These are phyloP conservation scores for Deilephila porcellus DNA, from an alignment of 2,888 invertebrate genomes.

Conservation along the genomic window DNA sequence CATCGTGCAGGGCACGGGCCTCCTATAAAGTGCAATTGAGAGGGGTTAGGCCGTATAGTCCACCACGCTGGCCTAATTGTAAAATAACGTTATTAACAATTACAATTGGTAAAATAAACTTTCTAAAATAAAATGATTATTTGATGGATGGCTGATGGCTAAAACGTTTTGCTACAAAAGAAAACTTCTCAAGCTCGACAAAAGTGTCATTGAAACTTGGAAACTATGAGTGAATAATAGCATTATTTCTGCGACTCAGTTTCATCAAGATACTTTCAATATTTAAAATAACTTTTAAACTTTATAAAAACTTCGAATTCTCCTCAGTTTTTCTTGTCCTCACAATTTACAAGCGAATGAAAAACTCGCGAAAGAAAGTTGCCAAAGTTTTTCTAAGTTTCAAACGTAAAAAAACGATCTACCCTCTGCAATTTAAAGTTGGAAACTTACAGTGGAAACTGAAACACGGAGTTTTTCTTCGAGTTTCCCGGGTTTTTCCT, in stretches of 20 bases:
- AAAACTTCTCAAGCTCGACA: not conserved
- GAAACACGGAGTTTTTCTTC: not conserved
- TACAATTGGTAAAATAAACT: too few relatives aligned
- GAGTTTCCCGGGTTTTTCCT: not conserved
- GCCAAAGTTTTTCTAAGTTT: conserved; percentile 16
- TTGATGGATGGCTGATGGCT: too few relatives aligned
- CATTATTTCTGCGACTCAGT: conserved; percentile 3
- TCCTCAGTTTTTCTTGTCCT: conserved; percentile 19
- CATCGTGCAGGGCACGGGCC: too few relatives aligned
- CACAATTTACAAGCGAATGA: conserved; percentile 23
- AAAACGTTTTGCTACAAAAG: not conserved
- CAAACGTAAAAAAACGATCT: conserved; percentile 13
- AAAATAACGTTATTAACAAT: too few relatives aligned
- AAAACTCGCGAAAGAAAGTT: conserved; percentile 19
- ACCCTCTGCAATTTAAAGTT: conserved; percentile 15
- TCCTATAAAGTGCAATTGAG: too few relatives aligned
- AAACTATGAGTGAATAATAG: not conserved
- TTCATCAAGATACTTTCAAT: conserved; percentile 1
- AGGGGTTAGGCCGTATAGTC: too few relatives aligned
- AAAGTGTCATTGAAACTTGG: not conserved
- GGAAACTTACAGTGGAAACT: conserved; percentile 19
- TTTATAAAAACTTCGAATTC: conserved; percentile 11
- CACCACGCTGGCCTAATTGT: too few relatives aligned
- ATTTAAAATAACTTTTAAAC: conserved; percentile 3
- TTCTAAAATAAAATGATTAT: too few relatives aligned